These are phyloP conservation scores for Falco cherrug DNA, from an alignment of 2,797 vertebrate genomes.

Conservation along the genomic window DNA sequence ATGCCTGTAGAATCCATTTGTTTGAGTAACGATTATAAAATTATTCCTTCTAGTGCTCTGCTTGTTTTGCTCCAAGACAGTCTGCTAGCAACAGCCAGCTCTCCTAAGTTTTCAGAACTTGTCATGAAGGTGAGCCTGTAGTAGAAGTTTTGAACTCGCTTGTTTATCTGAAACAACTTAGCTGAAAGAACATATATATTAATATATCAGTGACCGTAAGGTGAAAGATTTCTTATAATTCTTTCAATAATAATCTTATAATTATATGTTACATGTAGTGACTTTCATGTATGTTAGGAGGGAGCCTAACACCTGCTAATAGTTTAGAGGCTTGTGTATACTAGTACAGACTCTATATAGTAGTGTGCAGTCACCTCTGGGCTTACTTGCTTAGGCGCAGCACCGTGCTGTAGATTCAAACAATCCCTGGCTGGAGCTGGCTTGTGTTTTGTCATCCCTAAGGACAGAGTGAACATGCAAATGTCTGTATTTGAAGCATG, in stretches of 20 bases:
- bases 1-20: not conserved
- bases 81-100: conserved; percentile 88
- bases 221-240: not conserved
- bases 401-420: not conserved
- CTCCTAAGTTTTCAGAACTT: conserved; percentile 93
- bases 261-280: not conserved
- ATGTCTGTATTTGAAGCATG: not conserved
- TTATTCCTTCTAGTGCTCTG: conserved; percentile 84
- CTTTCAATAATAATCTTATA: not conserved
- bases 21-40: not conserved
- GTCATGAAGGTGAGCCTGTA: conserved; percentile 91
- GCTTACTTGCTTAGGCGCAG: not conserved
- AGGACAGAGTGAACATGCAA: not conserved
- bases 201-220: not conserved
- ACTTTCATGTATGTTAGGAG: not conserved
- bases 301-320: not conserved
- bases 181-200: not conserved
- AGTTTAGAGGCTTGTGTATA: not conserved
- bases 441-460: not conserved
- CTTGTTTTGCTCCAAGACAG: conserved; percentile 96
- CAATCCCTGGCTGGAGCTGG: not conserved
- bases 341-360: not conserved
- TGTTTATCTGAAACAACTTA: not conserved
- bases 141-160: not conserved
- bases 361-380: not conserved